A percentile compares a stretch with the other conserved stretches of the same genome.
These are phyloP conservation scores for Acleris holmiana DNA, from an alignment of 2,888 invertebrate species.

Conservation along the genomic window DNA sequence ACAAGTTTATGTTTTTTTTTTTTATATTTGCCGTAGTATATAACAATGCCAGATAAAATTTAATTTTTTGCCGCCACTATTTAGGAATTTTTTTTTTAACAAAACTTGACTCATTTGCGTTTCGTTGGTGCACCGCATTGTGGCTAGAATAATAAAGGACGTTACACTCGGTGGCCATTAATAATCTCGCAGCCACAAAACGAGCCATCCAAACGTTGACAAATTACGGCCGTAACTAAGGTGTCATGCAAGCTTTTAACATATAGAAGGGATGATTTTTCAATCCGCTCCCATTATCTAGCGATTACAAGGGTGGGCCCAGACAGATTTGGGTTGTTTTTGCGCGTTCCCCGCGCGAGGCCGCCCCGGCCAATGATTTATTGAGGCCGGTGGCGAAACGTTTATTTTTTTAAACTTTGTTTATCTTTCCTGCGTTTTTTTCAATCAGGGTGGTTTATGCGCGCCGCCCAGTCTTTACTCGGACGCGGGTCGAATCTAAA, in stretches of 20 bases:
- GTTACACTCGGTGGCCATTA: slow-evolving; percentile 29
- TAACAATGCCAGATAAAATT: no score
- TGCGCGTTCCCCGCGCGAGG: slow-evolving; percentile 14
- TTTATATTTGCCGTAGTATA: no score
- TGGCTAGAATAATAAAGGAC: slow-evolving; percentile 33
- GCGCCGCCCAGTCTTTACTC: not conserved
- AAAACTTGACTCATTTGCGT: slow-evolving; percentile 27
- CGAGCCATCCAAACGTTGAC: slow-evolving; percentile 40
- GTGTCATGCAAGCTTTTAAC: slow-evolving; percentile 57
- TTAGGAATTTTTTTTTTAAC: not conserved
- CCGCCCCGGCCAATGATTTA: slow-evolving; percentile 33
- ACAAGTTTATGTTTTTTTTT: no score
- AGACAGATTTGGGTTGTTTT: slow-evolving; percentile 75
- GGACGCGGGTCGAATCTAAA: no score
- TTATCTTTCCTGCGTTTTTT: slow-evolving; percentile 31
- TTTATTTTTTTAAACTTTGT: slow-evolving; percentile 37
- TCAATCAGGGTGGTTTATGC: slow-evolving; percentile 18
- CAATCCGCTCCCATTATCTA: slow-evolving; percentile 79
- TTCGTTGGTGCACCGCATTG: slow-evolving; percentile 31
- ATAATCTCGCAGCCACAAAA: slow-evolving; percentile 35
- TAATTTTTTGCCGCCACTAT: no score
- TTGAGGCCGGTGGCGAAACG: slow-evolving; percentile 20
- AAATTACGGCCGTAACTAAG: slow-evolving; percentile 47
- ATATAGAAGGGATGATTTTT: slow-evolving; percentile 77
- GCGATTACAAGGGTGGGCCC: slow-evolving; percentile 80